Evolutionary conservation across 1,140 invertebrate genomes (phyloP).

Genomic region (Nautilus pompilius): DNA sequence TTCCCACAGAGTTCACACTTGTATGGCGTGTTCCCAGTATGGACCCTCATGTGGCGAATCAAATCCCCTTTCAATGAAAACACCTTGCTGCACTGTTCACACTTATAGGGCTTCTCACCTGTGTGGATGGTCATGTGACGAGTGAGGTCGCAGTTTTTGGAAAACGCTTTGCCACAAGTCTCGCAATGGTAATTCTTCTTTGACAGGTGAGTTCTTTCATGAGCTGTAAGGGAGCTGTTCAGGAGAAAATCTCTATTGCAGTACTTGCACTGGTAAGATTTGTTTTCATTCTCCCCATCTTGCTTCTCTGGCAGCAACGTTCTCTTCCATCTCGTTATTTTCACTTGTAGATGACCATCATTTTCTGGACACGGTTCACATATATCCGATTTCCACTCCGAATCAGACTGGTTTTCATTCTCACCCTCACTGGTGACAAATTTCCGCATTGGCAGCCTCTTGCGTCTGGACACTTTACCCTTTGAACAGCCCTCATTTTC

Average conservation of each 20-base stretch:
- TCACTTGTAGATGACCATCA: too few species aligned
- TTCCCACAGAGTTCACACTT: slow-evolving; percentile 29
- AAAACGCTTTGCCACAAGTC: slow-evolving; percentile 7
- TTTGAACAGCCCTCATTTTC: too few species aligned
- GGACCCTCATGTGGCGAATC: slow-evolving; percentile 10
- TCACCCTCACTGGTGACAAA: too few species aligned
- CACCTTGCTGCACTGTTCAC: slow-evolving; percentile 5
- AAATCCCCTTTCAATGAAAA: slow-evolving; percentile 1
- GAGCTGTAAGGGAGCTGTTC: not conserved
- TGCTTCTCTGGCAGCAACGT: too few species aligned
- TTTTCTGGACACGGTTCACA: too few species aligned
- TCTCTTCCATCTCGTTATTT: too few species aligned
- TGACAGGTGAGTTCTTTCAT: slow-evolving; percentile 2
- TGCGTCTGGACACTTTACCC: too few species aligned
- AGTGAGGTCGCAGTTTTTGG: not conserved
- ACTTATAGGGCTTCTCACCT: slow-evolving; percentile 10
- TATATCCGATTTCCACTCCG: too few species aligned
- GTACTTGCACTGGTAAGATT: too few species aligned
- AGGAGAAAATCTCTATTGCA: slow-evolving; percentile 2
- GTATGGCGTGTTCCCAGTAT: slow-evolving; percentile 32
- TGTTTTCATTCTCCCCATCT: too few species aligned
- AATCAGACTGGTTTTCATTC: too few species aligned
- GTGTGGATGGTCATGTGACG: slow-evolving; percentile 6
- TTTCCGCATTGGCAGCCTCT: too few species aligned
- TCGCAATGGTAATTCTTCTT: slow-evolving; percentile 7